Base-by-base conservation (phyloP, 1,140 invertebrate genomes). In the Cardiocondyla obscurior region DNA sequence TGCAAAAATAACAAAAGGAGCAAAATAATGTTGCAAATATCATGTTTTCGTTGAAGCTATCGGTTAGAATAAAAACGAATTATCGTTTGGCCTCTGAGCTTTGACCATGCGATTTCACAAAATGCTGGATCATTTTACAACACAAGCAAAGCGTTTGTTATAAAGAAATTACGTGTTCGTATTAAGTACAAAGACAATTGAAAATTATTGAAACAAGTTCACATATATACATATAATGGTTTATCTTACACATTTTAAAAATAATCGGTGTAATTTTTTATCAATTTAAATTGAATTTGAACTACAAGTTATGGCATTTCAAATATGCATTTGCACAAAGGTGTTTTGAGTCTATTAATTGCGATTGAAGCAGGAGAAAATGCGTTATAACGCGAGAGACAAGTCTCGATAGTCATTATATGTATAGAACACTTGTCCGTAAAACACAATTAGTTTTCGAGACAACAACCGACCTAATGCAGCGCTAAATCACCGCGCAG, bases 401-500 rank as follows among this genome's bases (percentile, higher is more conserved):
- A 4, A 53, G 8, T 42, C n/a, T 30, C 39, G 74, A 64, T 49
- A 53, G 39, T 8, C 14, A 51, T 67, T 55, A 55, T 14, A 60
- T 28, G 33, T 49, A 33, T 39, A 42, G 5, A 28, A 28, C 10
- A 53, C 3, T 53, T 67, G 58, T 65, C n/a, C 36, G 25, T 42
- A 42, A 51, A 79, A 39, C 33, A 55, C 36, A 79, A 69, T 69
- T 69, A 79, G 30, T 28, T 28, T 22, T 69, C 57, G 57, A 62
- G 64, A 79, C 44, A 53, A 69, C 30, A 46, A 19, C 22, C 74
- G 5, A 1, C n/a, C 25, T 53, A 79, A 79, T 42, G 76, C 53
- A 33, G 44, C 64, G 49, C 46, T 69, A 79, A 79, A 79, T 79
- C 76, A 67, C 22, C n/a, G 44, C 74, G 19, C 74, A 67, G 49